phyloP scores from a whole-genome alignment of 2,113 vertebrate species.

The Microtus richardsoni region DNA sequence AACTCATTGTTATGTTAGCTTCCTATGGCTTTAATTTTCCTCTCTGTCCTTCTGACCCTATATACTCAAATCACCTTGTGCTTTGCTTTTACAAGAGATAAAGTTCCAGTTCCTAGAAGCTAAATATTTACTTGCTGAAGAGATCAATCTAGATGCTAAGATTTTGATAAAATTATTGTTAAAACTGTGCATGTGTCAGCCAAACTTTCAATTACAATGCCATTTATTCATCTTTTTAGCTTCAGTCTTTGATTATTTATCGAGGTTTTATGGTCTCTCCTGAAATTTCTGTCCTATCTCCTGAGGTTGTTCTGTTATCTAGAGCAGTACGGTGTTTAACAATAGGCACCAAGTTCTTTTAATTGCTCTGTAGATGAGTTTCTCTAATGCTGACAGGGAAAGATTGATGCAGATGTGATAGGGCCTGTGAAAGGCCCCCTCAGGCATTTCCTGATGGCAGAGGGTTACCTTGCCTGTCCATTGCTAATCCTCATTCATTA shows the following conservation, averaged over 20 bases:
- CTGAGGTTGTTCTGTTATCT: neutral
- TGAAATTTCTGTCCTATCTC: neutral
- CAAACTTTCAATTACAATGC: neutral
- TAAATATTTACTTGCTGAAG: neutral
- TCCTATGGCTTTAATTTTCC: neutral
- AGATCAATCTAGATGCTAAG: neutral
- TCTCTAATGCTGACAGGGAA: neutral
- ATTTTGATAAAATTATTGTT: neutral
- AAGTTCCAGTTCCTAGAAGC: neutral
- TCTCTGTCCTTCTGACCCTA: neutral
- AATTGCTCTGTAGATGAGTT: neutral
- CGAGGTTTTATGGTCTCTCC: neutral
- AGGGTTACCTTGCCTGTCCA: neutral
- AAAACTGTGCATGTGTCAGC: neutral
- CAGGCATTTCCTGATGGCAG: neutral
- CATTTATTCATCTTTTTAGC: neutral
- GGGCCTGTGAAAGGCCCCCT: neutral
- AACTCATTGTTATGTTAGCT: neutral
- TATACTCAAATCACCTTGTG: neutral
- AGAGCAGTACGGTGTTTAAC: neutral
- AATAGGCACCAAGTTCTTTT: neutral
- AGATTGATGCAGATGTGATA: neutral
- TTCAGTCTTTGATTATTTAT: neutral
- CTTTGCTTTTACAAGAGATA: neutral
- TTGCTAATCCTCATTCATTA: neutral